Conservation (phyloP, 2,113 vertebrate species). For the Grallaria varia region DNA sequence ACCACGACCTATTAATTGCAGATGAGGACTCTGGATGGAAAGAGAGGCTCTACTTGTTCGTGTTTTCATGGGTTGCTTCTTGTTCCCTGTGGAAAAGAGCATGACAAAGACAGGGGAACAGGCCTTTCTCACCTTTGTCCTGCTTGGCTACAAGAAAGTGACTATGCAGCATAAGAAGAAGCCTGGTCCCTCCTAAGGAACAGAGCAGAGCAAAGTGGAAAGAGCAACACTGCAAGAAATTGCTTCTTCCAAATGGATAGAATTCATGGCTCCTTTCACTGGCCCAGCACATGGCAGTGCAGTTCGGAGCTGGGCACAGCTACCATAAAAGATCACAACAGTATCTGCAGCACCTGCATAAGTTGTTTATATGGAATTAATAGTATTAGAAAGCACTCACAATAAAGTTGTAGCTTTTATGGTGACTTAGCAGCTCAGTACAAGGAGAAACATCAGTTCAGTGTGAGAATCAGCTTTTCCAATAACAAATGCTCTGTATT, state of each 20-base stretch:
- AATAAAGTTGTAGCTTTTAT: background rate
- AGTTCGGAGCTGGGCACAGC: background rate
- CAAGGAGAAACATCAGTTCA: fast-evolving
- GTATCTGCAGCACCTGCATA: background rate
- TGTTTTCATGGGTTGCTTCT: background rate
- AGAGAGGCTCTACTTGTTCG: background rate
- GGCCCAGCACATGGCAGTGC: background rate
- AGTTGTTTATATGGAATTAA: background rate
- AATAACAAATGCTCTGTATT: background rate
- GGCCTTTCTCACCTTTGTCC: fast-evolving
- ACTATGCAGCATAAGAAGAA: background rate
- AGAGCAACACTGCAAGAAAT: background rate
- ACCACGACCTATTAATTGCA: background rate
- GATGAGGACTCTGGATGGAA: background rate
- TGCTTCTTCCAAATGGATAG: background rate
- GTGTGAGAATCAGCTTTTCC: background rate
- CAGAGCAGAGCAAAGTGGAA: background rate
- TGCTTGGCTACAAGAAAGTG: background rate
- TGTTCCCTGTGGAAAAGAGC: background rate
- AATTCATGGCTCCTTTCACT: fast-evolving
- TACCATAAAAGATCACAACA: background rate
- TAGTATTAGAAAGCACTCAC: background rate
- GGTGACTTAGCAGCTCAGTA: background rate
- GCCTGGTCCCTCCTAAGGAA: background rate
- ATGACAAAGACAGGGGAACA: background rate